phyloP scores from a whole-genome alignment of 2,113 vertebrate genomes.

The Coryphaenoides rupestris region DNA sequence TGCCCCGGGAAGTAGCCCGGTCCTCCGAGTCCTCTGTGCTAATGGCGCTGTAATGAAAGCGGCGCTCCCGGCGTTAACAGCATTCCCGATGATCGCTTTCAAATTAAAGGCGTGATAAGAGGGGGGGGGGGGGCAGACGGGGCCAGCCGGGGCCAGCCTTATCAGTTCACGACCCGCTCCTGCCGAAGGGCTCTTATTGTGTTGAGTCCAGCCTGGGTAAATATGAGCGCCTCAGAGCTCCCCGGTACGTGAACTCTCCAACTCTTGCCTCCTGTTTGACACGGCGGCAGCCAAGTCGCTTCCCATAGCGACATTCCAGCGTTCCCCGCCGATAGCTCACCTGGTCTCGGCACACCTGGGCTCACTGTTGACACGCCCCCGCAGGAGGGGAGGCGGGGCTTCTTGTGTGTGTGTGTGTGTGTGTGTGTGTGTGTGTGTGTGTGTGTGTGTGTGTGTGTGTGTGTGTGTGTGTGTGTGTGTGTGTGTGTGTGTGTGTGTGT shows the following conservation, averaged over 20 bases:
- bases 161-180: constrained; percentile 62
- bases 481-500: too few species aligned
- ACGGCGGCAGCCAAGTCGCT: constrained; percentile 14
- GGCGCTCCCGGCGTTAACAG: constrained; percentile 39
- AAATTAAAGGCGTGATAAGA: constrained; percentile 45
- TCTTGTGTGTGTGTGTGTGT: too few species aligned
- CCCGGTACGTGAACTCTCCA: constrained; percentile 54
- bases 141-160: constrained; percentile 37
- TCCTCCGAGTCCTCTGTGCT: constrained; percentile 11
- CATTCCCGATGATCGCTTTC: constrained; percentile 44
- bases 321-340: constrained; percentile 43
- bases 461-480: too few species aligned
- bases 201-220: constrained; percentile 46
- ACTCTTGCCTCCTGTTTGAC: constrained; percentile 44
- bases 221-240: constrained; percentile 46
- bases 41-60: constrained; percentile 56
- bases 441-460: too few species aligned
- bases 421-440: too few species aligned
- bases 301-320: constrained; percentile 22
- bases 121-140: too few species aligned
- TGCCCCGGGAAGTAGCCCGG: too few species aligned
- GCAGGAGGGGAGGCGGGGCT: too few species aligned
- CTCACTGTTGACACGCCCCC: too few species aligned
- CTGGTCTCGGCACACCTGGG: constrained; percentile 36
- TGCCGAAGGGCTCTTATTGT: constrained; percentile 40